Evolutionary conservation across 2,888 invertebrate genomes (phyloP).

Genomic region (Hirtodrosophila cameraria): DNA sequence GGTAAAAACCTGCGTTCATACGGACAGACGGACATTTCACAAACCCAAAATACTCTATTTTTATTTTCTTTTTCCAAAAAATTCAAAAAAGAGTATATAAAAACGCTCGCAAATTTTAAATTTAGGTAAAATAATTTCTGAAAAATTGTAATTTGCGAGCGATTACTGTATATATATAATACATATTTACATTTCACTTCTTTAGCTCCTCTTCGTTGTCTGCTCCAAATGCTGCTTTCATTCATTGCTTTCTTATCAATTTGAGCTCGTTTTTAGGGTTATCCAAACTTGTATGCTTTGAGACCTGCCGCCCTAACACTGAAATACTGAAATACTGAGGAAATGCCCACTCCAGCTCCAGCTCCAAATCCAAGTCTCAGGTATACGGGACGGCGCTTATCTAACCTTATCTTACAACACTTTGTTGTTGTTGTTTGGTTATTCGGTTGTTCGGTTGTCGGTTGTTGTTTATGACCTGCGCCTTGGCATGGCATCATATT

Average conservation of each 20-base stretch:
- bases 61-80: too few species aligned
- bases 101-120: too few species aligned
- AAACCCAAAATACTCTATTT: too few species aligned
- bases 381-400: constrained; percentile 64
- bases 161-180: too few species aligned
- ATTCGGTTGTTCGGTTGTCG: constrained; percentile 19
- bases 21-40: too few species aligned
- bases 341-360: constrained; percentile 24
- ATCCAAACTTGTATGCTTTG: constrained; percentile 18
- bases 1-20: too few species aligned
- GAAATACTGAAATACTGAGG: constrained; percentile 32
- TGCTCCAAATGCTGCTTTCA: constrained; percentile 5
- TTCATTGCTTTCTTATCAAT: constrained; percentile 36
- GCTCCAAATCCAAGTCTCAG: constrained; percentile 25
- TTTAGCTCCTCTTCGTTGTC: not conserved
- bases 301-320: constrained; percentile 37
- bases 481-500: constrained; percentile 72
- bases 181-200: constrained; percentile 2
- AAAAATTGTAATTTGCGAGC: too few species aligned
- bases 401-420: constrained; percentile 77
- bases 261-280: constrained; percentile 15
- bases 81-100: too few species aligned
- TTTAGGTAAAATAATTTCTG: too few species aligned
- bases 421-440: constrained; percentile 45
- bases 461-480: constrained; percentile 74